phyloP scores from a whole-genome alignment of 2,888 invertebrate genomes.

The Fissipunctia ypsillon region DNA sequence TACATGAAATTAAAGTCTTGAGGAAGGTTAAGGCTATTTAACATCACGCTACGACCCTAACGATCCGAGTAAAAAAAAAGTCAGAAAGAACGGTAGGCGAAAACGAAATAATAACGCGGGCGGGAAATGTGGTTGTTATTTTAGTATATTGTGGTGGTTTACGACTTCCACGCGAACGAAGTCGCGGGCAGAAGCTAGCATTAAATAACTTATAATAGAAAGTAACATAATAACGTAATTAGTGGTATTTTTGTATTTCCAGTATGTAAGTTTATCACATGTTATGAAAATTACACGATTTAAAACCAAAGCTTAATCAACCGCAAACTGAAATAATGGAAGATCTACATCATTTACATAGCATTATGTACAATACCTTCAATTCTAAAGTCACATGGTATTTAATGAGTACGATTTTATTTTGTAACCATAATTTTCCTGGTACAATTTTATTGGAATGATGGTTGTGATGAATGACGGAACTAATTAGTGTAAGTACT shows the following conservation, averaged over 20 bases:
- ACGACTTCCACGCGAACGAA: too few relatives aligned
- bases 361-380: slow-evolving; percentile 5
- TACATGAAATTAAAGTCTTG: too few relatives aligned
- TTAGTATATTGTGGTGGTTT: too few relatives aligned
- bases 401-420: slow-evolving; percentile 9
- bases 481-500: slow-evolving; percentile 14
- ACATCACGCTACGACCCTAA: too few relatives aligned
- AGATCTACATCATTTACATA: neutral
- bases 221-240: slow-evolving; percentile 22
- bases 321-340: neutral
- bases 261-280: neutral
- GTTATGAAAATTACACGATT: slow-evolving; percentile 10
- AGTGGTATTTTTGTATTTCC: slow-evolving; percentile 4
- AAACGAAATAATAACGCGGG: too few relatives aligned
- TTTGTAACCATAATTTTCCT: slow-evolving; percentile 34
- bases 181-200: neutral
- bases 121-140: too few relatives aligned
- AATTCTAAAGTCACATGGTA: slow-evolving; percentile 22
- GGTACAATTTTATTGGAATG: slow-evolving; percentile 34
- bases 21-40: too few relatives aligned
- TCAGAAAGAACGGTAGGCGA: too few relatives aligned
- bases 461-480: slow-evolving; percentile 36
- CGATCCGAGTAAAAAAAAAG: too few relatives aligned
- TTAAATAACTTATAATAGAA: slow-evolving; percentile 2
- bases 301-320: neutral